Conservation (phyloP, 2,113 vertebrate species). For the Aldabrachelys gigantea region DNA sequence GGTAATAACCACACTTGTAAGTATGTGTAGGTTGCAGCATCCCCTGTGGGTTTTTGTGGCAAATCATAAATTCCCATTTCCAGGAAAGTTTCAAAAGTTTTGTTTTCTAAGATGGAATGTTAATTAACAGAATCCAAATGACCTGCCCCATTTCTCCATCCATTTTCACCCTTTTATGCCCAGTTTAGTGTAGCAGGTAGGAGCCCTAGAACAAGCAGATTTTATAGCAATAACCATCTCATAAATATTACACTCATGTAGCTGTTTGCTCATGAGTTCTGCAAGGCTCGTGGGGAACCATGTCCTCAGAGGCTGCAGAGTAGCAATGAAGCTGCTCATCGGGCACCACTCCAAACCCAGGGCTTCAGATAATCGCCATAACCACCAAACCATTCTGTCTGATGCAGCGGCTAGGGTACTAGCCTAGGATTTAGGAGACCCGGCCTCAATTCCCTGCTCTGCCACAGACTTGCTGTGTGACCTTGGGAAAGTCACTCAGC, state of each 20-base stretch:
- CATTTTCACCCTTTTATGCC: conserved; percentile 38
- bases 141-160: conserved; percentile 47
- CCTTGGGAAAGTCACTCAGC: neutral
- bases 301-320: neutral
- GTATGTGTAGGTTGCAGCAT: conserved; percentile 68
- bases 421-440: neutral
- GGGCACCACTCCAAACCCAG: conserved; percentile 10
- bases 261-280: conserved; percentile 9
- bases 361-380: neutral
- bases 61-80: conserved; percentile 73
- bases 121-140: conserved; percentile 60
- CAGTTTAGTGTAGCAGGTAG: neutral
- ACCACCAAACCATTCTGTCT: neutral
- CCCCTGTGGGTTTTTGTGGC: conserved; percentile 61
- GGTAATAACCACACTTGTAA: conserved; percentile 71
- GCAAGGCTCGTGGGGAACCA: neutral
- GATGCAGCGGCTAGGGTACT: neutral
- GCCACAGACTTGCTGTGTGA: neutral
- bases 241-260: conserved; percentile 43
- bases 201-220: conserved; percentile 30
- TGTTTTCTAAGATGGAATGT: conserved; percentile 69
- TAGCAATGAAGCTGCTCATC: neutral
- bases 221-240: conserved; percentile 52
- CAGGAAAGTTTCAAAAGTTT: conserved; percentile 78
- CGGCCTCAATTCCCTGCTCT: neutral